Evolutionary conservation across 2,888 invertebrate species (phyloP), one percentile per base, ranked within the genome.

Genomic region (Lasioglossum figueresi): DNA sequence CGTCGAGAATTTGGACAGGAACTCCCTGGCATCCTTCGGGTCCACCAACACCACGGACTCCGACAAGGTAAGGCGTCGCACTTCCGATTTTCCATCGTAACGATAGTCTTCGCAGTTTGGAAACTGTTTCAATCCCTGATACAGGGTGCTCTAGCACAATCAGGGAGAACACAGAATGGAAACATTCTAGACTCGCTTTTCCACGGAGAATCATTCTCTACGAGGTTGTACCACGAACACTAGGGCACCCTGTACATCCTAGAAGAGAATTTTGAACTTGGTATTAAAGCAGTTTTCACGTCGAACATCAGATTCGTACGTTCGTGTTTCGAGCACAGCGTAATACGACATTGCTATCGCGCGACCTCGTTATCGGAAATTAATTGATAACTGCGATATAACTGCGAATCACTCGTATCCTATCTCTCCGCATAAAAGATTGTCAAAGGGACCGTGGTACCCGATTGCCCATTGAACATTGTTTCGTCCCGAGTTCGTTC

Each of bases 21-120:
- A 98, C 93, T 98, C 98, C 0, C 95, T 98, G 90, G 97, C 98
- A 52, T 99, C 99, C 66, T 99, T 98, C 92, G 98, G 98, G 78
- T 99, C 99, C 84, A 98, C 98, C 56, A 99, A 99, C 95, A 99
- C 99, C 31, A 98, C 98, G 0, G 98, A 98, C 95, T 98, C 98
- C 83, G 98, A 98, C 95, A 98, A 98, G 97, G 98, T 98, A 96
- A 96, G 76, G 34, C 5, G n/a, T 40, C 23, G 1, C 12, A 4
- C 4, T 23, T 66, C 6, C 19, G 6, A 66, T 31, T 34, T 52
- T 10, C n/a, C 3, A 23, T n/a, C 56, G n/a, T n/a, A 12, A n/a
- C 4, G 10, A 2, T n/a, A n/a, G 0, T 8, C 1, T 4, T n/a
- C 1, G 12, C 56, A n/a, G 2, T 52, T n/a, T 3, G 23, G n/a